phyloP scores from a whole-genome alignment of 2,888 invertebrate species.

The Microplitis manilae region DNA sequence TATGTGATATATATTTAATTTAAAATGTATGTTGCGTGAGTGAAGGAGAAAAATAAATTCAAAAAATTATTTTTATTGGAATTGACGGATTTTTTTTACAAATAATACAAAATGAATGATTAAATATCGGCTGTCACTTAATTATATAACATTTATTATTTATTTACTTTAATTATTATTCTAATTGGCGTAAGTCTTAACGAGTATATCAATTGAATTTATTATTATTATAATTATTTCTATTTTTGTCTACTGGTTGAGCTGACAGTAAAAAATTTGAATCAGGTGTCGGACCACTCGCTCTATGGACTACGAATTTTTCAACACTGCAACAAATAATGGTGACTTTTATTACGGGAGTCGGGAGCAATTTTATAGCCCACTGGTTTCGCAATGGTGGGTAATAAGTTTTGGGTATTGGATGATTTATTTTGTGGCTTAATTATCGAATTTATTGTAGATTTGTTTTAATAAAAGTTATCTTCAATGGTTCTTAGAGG shows the following conservation, averaged over 20 bases:
- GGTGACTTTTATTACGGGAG: not conserved
- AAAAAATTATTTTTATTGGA: conserved; percentile 16
- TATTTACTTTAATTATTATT: not conserved
- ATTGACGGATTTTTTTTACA: conserved; percentile 1
- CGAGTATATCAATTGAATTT: not conserved
- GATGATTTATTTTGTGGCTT: no score
- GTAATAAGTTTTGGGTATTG: not conserved
- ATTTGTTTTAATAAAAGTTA: conserved; percentile 41
- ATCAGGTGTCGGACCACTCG: not conserved
- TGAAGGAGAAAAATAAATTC: not conserved
- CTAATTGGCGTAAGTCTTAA: not conserved
- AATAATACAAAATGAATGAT: conserved; percentile 15
- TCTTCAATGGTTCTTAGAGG: conserved; percentile 52
- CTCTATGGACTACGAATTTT: conserved; percentile 1
- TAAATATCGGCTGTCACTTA: not conserved
- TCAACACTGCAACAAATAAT: conserved; percentile 22
- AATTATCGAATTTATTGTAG: conserved; percentile 12
- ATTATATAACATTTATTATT: not conserved
- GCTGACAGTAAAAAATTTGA: not conserved
- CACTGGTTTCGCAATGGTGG: conserved; percentile 50
- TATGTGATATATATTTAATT: not conserved
- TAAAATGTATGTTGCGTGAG: not conserved
- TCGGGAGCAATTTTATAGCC: not conserved
- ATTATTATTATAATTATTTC: not conserved
- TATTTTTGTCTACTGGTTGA: not conserved